phyloP scores from a whole-genome alignment of 2,797 vertebrate genomes.

The Nasua narica region DNA sequence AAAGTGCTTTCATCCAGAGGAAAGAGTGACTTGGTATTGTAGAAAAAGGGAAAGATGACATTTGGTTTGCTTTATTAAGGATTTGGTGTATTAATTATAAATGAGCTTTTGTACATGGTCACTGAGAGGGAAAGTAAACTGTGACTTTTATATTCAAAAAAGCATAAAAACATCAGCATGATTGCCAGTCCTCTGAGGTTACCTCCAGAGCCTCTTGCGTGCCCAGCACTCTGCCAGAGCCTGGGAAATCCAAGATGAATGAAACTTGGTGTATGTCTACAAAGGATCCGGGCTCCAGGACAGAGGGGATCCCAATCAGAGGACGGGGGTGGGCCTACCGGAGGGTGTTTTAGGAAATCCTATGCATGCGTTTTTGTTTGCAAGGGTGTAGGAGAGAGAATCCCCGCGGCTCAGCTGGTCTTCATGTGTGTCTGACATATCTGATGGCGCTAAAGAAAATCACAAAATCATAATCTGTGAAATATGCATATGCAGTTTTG shows the following conservation, averaged over 20 bases:
- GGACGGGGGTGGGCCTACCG: rapidly evolving
- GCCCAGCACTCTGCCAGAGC: background rate
- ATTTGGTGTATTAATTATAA: constrained; percentile 26
- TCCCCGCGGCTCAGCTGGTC: rapidly evolving
- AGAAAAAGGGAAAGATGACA: background rate
- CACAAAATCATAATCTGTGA: background rate
- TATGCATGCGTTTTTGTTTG: rapidly evolving
- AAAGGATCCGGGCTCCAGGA: background rate
- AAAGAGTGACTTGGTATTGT: background rate
- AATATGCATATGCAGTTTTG: background rate
- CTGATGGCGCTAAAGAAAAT: background rate
- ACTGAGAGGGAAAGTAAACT: background rate
- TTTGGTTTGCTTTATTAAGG: constrained; percentile 41
- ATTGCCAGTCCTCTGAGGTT: background rate
- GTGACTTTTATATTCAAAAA: background rate
- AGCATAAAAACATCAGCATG: background rate
- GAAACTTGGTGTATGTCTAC: background rate
- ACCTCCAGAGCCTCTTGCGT: background rate
- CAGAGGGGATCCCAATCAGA: background rate
- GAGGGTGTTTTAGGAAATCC: background rate
- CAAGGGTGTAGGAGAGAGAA: background rate
- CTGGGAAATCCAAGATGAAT: background rate
- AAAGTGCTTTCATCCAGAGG: background rate
- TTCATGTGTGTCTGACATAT: background rate
- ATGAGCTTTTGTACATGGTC: background rate